Conservation (phyloP, 2,113 vertebrate genomes). For the Notechis scutatus region DNA sequence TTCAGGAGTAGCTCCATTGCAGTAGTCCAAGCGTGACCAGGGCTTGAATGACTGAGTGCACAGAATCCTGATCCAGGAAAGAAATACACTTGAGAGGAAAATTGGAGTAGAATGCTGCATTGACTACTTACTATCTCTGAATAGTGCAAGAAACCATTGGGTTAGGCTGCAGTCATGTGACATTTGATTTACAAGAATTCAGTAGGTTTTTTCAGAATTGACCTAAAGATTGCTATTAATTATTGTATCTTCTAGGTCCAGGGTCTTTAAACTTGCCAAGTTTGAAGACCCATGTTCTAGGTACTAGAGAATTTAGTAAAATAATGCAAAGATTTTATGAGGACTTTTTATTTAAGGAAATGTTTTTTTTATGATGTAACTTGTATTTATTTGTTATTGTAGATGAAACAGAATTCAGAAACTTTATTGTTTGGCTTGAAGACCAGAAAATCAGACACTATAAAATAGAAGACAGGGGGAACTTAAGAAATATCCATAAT, state of each 20-base stretch:
- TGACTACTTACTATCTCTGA: background rate
- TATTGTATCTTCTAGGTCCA: background rate
- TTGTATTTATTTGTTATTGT: conserved; percentile 2
- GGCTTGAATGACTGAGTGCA: too few species aligned
- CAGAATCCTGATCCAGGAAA: background rate
- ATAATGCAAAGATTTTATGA: background rate
- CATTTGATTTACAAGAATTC: background rate
- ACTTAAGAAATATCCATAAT: conserved; percentile 91
- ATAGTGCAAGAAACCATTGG: background rate
- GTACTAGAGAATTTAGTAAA: background rate
- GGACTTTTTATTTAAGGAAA: background rate
- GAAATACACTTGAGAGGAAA: background rate
- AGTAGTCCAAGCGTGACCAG: too few species aligned
- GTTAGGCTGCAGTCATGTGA: background rate
- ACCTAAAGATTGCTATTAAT: background rate
- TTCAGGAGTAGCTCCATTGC: too few species aligned
- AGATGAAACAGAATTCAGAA: conserved; percentile 97
- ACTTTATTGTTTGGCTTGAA: conserved; percentile 97
- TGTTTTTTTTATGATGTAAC: background rate
- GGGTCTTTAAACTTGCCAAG: too few species aligned
- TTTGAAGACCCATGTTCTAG: too few species aligned
- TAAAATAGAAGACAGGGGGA: conserved; percentile 95
- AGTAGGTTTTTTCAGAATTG: background rate
- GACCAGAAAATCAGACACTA: conserved; percentile 98
- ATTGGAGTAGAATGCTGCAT: background rate